phyloP scores from a whole-genome alignment of 2,113 vertebrate species.

The Eubucco bourcierii region DNA sequence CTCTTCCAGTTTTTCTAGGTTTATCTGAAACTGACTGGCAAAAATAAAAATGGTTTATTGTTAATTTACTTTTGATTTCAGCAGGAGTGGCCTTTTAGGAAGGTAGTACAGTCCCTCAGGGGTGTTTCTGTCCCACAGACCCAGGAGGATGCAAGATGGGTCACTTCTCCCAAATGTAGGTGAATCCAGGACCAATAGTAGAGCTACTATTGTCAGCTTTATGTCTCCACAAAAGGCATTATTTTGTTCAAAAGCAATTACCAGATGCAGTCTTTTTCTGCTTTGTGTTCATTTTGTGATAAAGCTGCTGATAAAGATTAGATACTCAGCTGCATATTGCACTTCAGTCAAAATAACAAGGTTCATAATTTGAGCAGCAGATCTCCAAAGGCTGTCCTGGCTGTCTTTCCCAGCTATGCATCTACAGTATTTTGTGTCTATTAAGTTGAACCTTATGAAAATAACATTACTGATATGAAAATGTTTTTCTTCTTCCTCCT shows the following conservation, averaged over 20 bases:
- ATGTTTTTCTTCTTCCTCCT: not conserved
- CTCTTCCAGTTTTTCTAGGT: not conserved
- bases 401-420: not conserved
- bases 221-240: not conserved
- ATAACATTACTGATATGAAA: not conserved
- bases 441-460: not conserved
- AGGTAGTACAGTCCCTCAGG: not conserved
- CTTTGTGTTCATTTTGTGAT: not conserved
- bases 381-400: not conserved
- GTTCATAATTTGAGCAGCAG: not conserved
- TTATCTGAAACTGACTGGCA: not conserved
- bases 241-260: not conserved
- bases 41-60: not conserved
- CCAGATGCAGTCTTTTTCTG: not conserved
- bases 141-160: fast-evolving
- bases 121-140: not conserved
- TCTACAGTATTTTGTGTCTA: not conserved
- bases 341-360: not conserved
- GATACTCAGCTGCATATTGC: not conserved
- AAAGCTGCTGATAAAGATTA: not conserved
- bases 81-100: not conserved
- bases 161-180: not conserved
- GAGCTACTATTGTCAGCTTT: not conserved
- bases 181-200: not conserved
- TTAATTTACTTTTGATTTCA: not conserved